Evolutionary conservation across 2,113 vertebrate species (phyloP).

Genomic region (Lepidothrix coronata): DNA sequence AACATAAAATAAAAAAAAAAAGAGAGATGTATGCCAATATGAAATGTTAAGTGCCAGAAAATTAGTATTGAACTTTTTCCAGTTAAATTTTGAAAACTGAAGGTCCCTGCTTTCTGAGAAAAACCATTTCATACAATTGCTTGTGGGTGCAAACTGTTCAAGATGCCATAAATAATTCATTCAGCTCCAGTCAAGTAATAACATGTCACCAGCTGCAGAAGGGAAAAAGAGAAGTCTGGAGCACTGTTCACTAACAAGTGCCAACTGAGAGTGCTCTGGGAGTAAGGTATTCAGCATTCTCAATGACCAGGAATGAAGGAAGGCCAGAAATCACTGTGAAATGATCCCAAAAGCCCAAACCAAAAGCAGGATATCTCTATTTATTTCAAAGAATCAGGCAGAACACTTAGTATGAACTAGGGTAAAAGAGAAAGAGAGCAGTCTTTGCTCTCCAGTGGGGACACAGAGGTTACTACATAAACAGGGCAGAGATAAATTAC

Average conservation of each 20-base stretch:
- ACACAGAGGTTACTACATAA: not conserved
- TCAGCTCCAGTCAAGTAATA: not conserved
- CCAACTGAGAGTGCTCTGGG: not conserved
- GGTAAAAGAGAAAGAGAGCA: not conserved
- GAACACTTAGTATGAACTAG: not conserved
- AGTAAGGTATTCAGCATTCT: not conserved
- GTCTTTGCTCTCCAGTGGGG: not conserved
- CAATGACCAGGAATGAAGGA: not conserved
- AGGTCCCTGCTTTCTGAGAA: not conserved
- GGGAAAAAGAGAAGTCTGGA: not conserved
- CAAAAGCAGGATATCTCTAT: not conserved
- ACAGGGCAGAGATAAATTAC: not conserved
- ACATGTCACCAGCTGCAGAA: not conserved
- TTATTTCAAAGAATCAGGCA: not conserved
- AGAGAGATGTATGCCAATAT: not conserved
- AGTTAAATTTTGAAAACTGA: not conserved
- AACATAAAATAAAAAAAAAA: not conserved
- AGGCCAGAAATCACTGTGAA: not conserved
- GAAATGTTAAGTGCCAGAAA: not conserved
- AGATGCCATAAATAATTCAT: not conserved
- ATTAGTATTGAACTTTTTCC: not conserved
- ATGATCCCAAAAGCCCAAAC: not conserved
- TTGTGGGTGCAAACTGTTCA: not conserved
- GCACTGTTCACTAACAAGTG: not conserved
- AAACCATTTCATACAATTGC: not conserved